A percentile compares a stretch with the other conserved stretches of the same genome.
Evolutionary conservation across 1,140 invertebrate species (phyloP).

Genomic region (Cyrtorhinus lividipennis): DNA sequence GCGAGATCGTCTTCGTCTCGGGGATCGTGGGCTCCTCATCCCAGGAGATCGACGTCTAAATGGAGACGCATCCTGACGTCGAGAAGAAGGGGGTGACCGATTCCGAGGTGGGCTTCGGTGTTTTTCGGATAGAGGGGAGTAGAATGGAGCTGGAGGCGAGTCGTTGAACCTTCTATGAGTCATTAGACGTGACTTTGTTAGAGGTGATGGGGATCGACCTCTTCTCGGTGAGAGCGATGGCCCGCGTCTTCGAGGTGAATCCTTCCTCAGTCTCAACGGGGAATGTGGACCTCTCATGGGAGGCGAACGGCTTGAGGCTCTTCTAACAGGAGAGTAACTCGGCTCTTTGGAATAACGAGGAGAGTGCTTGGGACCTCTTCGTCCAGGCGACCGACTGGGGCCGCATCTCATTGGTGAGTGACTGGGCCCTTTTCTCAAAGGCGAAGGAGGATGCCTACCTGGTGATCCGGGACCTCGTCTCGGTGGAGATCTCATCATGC

Average conservation of each 20-base stretch:
- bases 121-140: not conserved
- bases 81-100: not conserved
- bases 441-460: not conserved
- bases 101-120: not conserved
- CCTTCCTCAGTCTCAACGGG: not conserved
- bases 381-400: not conserved
- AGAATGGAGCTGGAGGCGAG: not conserved
- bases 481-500: not conserved
- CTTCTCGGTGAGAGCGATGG: not conserved
- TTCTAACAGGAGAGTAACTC: not conserved
- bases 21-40: not conserved
- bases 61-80: conserved; percentile 1
- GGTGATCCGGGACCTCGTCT: not conserved
- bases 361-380: not conserved
- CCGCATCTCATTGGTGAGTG: not conserved
- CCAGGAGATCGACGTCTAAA: conserved; percentile 3
- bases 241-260: not conserved
- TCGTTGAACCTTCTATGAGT: not conserved
- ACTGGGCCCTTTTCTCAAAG: not conserved
- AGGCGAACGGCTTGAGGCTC: not conserved
- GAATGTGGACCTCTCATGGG: not conserved
- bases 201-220: not conserved
- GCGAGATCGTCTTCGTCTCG: not conserved
- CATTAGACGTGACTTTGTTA: not conserved
- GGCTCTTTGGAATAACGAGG: not conserved